A percentile compares a stretch with the other conserved stretches of the same genome.
phyloP scores from a whole-genome alignment of 2,888 invertebrate species.

The Tachina fera region DNA sequence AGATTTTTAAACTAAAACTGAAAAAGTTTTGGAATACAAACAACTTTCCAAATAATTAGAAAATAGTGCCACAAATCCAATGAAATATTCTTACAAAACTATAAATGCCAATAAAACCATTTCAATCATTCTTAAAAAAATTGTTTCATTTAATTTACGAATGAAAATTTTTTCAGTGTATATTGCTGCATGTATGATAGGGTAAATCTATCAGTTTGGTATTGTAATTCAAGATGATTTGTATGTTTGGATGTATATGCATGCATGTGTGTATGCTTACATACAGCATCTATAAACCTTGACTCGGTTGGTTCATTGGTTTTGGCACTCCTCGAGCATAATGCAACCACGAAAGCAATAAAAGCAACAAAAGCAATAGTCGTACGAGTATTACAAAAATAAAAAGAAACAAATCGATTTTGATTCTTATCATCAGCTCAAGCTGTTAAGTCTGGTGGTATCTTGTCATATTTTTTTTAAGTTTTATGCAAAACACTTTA shows the following conservation, averaged over 20 bases:
- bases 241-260: too few relatives aligned
- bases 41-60: too few relatives aligned
- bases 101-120: too few relatives aligned
- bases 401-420: constrained; percentile 77
- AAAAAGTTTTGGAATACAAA: too few relatives aligned
- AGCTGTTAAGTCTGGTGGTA: constrained; percentile 73
- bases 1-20: too few relatives aligned
- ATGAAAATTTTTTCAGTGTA: too few relatives aligned
- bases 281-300: constrained; percentile 51
- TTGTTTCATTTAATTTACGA: too few relatives aligned
- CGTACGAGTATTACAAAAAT: not conserved
- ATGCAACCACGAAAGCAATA: constrained; percentile 23
- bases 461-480: constrained; percentile 76
- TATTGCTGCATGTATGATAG: not conserved
- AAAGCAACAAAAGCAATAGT: constrained; percentile 1
- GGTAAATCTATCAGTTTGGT: constrained; percentile 22
- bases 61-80: too few relatives aligned
- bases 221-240: not conserved
- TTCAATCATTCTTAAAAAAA: too few relatives aligned
- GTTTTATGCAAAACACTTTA: constrained; percentile 59
- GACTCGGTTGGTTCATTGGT: constrained; percentile 54
- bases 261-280: not conserved
- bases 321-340: constrained; percentile 66
- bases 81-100: too few relatives aligned
- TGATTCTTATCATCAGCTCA: constrained; percentile 76